Base-by-base conservation (phyloP, 1,140 invertebrate genomes). In the Phymastichus coffea region DNA sequence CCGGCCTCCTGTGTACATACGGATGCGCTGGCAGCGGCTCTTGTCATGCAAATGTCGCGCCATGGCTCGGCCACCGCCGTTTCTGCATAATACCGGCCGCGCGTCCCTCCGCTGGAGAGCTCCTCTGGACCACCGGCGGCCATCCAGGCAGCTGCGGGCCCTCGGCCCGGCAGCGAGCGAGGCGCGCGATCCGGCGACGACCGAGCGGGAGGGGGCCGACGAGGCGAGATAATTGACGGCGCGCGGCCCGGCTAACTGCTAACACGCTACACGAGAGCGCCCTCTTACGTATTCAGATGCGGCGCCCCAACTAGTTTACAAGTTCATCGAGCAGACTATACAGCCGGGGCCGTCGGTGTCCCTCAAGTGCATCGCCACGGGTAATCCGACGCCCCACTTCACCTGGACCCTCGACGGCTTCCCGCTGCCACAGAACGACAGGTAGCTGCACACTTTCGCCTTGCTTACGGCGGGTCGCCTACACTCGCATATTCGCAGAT, bases 311-410 rank as follows among this genome's bases (percentile, higher is more conserved):
- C 80, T 94, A 63, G 84, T 90, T 64, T 91, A 93, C 80, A 92
- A 89, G 83, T 96, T 96, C 79, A 89, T 90, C 41, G 92, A 94
- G 73, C 91, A 94, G 73, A 94, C 92, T 30, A 81, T 95, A 52
- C 91, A 94, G 69, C 91, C 91, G 0, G 93, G 93, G 20, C 90
- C 92, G 26, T 88, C 87, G 61, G 88, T 95, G 43, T 94, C 93
- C 2, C 80, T 97, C 62, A 93, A 93, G 78, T 97, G 94, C 80
- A 88, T 92, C 33, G 93, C 93, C 8, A 88, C 91, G 66, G 94
- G 94, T 47, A 95, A 93, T 78, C 94, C 94, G 17, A 89, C 91
- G 43, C 94, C 94, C 15, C 88, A 91, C 74, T 93, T 95, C 76
- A 87, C 87, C 46, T 95, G 93, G 93, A 86, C 88, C 28, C 81